These are phyloP conservation scores for Sipha flava DNA, from an alignment of 1,140 invertebrate species.

Conservation along the genomic window DNA sequence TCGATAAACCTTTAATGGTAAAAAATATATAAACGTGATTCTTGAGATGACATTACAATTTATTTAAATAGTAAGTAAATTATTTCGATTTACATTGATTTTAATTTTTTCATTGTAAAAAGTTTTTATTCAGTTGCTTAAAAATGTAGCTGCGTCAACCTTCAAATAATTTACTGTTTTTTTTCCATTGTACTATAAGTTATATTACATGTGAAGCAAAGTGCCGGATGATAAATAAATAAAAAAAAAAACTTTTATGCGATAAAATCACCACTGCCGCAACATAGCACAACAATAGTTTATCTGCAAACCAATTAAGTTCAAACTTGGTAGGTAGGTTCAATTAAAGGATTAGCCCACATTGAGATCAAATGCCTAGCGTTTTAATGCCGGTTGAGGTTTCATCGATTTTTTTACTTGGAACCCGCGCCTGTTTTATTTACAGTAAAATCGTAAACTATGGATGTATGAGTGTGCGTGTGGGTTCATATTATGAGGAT, in stretches of 20 bases:
- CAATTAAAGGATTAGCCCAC: constrained; percentile 21
- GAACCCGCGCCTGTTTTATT: background rate
- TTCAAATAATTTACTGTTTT: background rate
- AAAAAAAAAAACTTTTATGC: background rate
- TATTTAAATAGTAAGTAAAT: background rate
- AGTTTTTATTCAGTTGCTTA: background rate
- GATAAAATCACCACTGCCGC: background rate
- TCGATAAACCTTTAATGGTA: background rate
- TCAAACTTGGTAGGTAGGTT: background rate
- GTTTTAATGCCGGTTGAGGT: constrained; percentile 13
- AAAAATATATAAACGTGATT: background rate
- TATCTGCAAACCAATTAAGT: constrained; percentile 12
- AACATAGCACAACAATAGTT: background rate
- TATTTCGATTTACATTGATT: background rate
- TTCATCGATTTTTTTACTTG: background rate
- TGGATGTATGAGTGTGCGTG: too few relatives aligned
- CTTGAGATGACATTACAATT: background rate
- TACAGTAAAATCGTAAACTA: background rate
- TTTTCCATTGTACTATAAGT: background rate
- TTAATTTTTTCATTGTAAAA: background rate
- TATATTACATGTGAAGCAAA: background rate
- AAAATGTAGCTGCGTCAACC: background rate
- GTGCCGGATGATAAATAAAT: background rate
- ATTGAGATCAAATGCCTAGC: background rate
- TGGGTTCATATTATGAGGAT: background rate